These are phyloP conservation scores for Tuberolachnus salignus DNA, from an alignment of 2,888 invertebrate genomes.

Conservation along the genomic window DNA sequence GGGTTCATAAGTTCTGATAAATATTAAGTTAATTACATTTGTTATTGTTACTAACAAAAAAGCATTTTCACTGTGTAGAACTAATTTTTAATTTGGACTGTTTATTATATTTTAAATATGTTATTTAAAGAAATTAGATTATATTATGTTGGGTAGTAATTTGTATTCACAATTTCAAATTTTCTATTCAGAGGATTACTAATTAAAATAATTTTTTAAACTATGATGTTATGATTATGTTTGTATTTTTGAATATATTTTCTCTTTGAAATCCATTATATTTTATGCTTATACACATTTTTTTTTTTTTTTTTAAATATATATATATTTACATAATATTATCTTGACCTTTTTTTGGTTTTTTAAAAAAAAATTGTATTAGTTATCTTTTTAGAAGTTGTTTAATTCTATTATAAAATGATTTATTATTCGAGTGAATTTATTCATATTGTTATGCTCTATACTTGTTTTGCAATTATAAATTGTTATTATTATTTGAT, in stretches of 20 bases:
- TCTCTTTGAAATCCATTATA: background rate
- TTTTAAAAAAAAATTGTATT: constrained; percentile 15
- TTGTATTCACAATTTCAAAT: constrained; percentile 25
- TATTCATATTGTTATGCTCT: constrained; percentile 30
- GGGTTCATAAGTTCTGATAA: background rate
- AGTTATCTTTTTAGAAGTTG: constrained; percentile 33
- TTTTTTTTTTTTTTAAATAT: no score
- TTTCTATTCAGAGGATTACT: constrained; percentile 4
- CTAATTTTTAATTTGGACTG: constrained; percentile 36
- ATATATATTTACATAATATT: no score
- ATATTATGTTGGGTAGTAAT: constrained; percentile 22
- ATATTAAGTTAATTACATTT: background rate
- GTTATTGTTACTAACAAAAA: background rate
- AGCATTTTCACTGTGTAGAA: constrained; percentile 28
- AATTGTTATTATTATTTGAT: constrained; percentile 38
- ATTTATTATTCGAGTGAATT: constrained; percentile 40
- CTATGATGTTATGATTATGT: constrained; percentile 14
- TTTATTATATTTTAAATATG: constrained; percentile 25
- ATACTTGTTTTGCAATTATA: background rate
- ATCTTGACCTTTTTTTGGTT: constrained; percentile 28
- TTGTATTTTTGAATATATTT: constrained; percentile 41
- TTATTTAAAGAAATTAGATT: constrained; percentile 27
- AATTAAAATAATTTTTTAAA: constrained; percentile 4
- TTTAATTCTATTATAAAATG: constrained; percentile 36
- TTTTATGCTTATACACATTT: no score